Evolutionary conservation across 2,797 vertebrate species (phyloP).

Genomic region (Myotis daubentonii): DNA sequence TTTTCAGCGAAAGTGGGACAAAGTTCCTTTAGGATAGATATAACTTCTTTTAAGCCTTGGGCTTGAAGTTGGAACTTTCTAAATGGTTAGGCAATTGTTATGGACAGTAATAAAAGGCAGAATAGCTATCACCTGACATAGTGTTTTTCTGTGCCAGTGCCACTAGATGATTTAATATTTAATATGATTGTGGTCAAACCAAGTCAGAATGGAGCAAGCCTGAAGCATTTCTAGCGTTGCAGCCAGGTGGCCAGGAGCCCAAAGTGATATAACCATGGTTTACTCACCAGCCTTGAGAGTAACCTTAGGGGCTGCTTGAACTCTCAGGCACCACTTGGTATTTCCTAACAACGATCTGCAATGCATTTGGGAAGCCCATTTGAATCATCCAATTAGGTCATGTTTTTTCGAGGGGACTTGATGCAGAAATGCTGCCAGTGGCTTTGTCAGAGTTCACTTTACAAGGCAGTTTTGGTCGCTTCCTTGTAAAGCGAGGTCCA

Average conservation of each 20-base stretch:
- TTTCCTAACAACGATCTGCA: slow-evolving; percentile 64
- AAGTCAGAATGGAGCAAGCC: slow-evolving; percentile 48
- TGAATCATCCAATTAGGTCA: slow-evolving; percentile 54
- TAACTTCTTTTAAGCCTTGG: slow-evolving; percentile 41
- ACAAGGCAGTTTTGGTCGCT: background rate
- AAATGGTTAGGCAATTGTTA: slow-evolving; percentile 58
- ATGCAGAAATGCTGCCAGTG: slow-evolving; percentile 20
- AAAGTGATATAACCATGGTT: slow-evolving; percentile 47
- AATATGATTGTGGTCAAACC: slow-evolving; percentile 72
- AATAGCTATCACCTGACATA: slow-evolving; percentile 62
- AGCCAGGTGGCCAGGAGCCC: slow-evolving; percentile 71
- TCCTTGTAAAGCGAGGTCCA: background rate
- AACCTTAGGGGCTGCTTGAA: slow-evolving; percentile 47
- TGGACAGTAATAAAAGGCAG: slow-evolving; percentile 44
- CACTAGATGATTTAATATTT: slow-evolving; percentile 74
- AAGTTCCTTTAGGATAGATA: slow-evolving; percentile 20
- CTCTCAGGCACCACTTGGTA: slow-evolving; percentile 17
- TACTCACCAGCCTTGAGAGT: slow-evolving; percentile 36
- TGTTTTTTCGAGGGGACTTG: slow-evolving; percentile 18
- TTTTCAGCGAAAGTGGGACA: slow-evolving; percentile 30
- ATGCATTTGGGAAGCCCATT: slow-evolving; percentile 62
- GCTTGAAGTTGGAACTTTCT: background rate
- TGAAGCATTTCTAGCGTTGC: background rate
- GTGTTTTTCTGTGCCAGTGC: slow-evolving; percentile 44
- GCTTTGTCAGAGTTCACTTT: background rate